phyloP scores from a whole-genome alignment of 2,113 vertebrate genomes.

The Sander lucioperca region DNA sequence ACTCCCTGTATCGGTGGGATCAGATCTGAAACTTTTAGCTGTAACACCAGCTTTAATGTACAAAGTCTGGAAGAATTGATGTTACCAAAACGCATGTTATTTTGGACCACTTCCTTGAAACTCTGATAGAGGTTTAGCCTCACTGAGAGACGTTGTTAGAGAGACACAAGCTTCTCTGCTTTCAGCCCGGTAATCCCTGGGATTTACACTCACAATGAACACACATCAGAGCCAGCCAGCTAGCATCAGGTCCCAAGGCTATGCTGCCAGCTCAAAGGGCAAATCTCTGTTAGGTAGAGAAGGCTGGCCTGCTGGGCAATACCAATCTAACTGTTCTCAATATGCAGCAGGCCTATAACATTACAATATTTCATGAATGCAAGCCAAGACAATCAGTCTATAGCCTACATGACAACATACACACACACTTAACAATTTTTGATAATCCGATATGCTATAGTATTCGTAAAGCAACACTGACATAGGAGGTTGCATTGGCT shows the following conservation, averaged over 20 bases:
- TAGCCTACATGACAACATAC: too few relatives aligned
- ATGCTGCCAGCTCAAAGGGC: constrained; percentile 72
- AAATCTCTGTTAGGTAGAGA: constrained; percentile 42
- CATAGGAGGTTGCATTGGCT: too few relatives aligned
- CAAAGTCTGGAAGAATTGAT: constrained; percentile 32
- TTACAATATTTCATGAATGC: too few relatives aligned
- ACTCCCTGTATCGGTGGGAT: constrained; percentile 17
- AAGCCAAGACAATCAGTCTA: too few relatives aligned
- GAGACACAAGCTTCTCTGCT: constrained; percentile 73
- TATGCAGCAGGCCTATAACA: too few relatives aligned
- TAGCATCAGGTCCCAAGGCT: constrained; percentile 63
- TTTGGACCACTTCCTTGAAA: constrained; percentile 58
- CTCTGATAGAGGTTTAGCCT: constrained; percentile 42
- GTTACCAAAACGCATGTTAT: constrained; percentile 42
- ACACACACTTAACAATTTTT: too few relatives aligned
- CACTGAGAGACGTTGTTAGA: constrained; percentile 54
- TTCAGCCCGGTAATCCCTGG: constrained; percentile 79
- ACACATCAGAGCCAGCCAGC: constrained; percentile 69
- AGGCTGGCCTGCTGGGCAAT: constrained; percentile 19
- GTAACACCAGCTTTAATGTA: constrained; percentile 23
- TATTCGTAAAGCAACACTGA: too few relatives aligned
- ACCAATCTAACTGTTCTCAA: too few relatives aligned
- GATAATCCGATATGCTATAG: too few relatives aligned
- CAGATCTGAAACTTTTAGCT: constrained; percentile 7
- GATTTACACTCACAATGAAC: constrained; percentile 77